A percentile compares a stretch with the other conserved stretches of the same genome.
phyloP scores from a whole-genome alignment of 2,797 vertebrate genomes.

The Orestias chungarensis region DNA sequence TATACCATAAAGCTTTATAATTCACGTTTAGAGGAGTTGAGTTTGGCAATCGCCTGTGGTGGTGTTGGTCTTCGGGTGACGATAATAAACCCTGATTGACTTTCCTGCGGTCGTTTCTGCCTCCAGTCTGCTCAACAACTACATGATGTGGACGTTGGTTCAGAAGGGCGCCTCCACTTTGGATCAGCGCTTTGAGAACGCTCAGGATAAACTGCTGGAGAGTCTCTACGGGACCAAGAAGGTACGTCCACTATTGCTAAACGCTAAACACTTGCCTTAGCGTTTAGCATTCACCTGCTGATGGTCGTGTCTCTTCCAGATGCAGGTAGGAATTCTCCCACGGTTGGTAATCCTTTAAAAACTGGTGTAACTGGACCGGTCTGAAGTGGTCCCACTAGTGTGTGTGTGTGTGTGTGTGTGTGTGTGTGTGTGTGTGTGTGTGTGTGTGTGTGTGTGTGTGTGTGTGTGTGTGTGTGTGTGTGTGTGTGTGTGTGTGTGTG shows the following conservation, averaged over 20 bases:
- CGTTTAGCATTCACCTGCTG: neutral
- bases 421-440: too few species aligned
- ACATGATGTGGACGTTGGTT: constrained; percentile 96
- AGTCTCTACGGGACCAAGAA: constrained; percentile 95
- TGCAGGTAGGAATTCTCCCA: constrained; percentile 13
- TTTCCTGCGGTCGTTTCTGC: neutral
- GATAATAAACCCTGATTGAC: neutral
- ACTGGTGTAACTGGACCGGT: neutral
- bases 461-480: too few species aligned
- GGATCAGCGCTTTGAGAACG: constrained; percentile 93
- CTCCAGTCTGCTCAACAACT: constrained; percentile 91
- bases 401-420: too few species aligned
- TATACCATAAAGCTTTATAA: too few species aligned
- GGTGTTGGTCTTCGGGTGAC: neutral
- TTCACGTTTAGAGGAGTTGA: too few species aligned
- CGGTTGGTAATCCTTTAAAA: neutral
- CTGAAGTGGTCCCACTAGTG: neutral
- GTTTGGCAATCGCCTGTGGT: too few species aligned
- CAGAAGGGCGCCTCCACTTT: constrained; percentile 91
- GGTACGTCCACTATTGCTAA: constrained; percentile 70
- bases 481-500: too few species aligned
- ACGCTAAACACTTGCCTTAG: neutral
- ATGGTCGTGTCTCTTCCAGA: neutral
- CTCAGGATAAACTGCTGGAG: constrained; percentile 94
- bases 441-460: too few species aligned